A percentile compares a stretch with the other conserved stretches of the same genome.
Conservation (phyloP, 2,888 invertebrate species). For the Mythimna lalbum region DNA sequence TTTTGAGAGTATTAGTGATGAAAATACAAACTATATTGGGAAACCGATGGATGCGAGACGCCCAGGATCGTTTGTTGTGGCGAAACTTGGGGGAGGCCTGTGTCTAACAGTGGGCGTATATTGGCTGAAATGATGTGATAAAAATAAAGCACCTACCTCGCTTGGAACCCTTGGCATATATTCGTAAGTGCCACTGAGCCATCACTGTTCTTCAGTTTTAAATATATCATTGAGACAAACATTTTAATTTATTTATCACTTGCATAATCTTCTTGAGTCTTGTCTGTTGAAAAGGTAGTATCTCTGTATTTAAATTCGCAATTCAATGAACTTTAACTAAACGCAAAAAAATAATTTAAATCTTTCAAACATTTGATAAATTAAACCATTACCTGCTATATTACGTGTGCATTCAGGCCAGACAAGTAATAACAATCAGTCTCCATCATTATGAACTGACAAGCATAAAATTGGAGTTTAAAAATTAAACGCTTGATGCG, state of each 20-base stretch:
- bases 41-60: too few relatives aligned
- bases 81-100: too few relatives aligned
- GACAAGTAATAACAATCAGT: constrained; percentile 58
- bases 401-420: constrained; percentile 56
- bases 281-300: background rate
- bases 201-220: too few relatives aligned
- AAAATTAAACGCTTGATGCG: constrained; percentile 64
- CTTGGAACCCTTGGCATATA: too few relatives aligned
- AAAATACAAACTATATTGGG: too few relatives aligned
- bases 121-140: too few relatives aligned
- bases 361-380: constrained; percentile 50
- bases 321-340: constrained; percentile 10
- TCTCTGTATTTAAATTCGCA: background rate
- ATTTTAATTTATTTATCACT: background rate
- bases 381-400: constrained; percentile 58
- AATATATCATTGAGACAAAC: too few relatives aligned
- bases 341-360: constrained; percentile 26
- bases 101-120: too few relatives aligned
- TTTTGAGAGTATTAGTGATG: too few relatives aligned
- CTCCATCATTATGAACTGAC: constrained; percentile 65
- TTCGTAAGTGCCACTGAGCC: too few relatives aligned
- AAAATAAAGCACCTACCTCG: too few relatives aligned
- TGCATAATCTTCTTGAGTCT: background rate
- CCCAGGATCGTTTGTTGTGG: too few relatives aligned
- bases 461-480: constrained; percentile 71